Evolutionary conservation across 1,140 invertebrate species (phyloP).

Genomic region (Euwallacea similis): DNA sequence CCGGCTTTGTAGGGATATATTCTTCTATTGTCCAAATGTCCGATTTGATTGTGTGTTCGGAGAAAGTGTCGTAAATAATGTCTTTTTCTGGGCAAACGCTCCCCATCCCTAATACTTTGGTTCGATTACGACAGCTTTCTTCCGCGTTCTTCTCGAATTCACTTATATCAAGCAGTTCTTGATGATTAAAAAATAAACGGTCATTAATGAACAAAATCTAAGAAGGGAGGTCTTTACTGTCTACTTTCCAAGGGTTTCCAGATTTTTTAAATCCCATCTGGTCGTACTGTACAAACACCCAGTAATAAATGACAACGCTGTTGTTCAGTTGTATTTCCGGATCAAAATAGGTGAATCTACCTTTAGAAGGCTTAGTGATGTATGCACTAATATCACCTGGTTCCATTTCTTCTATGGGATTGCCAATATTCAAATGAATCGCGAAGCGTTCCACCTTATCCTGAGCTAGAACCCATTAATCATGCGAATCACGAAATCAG

Average conservation of each 20-base stretch:
- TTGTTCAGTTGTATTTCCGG: constrained; percentile 39
- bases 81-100: constrained; percentile 7
- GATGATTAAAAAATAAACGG: no score
- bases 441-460: constrained; percentile 46
- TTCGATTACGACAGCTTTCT: neutral
- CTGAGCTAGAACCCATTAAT: constrained; percentile 40
- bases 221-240: constrained; percentile 5
- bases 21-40: constrained; percentile 15
- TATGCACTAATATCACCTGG: constrained; percentile 45
- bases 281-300: constrained; percentile 49
- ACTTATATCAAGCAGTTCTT: no score
- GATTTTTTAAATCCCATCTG: constrained; percentile 46
- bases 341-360: constrained; percentile 46
- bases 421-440: constrained; percentile 49
- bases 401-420: constrained; percentile 40
- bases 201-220: neutral
- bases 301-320: constrained; percentile 48
- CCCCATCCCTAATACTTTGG: neutral
- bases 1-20: constrained; percentile 18
- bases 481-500: neutral
- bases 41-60: constrained; percentile 10
- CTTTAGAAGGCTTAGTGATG: constrained; percentile 32
- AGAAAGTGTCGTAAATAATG: constrained; percentile 22
- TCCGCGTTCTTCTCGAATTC: no score
- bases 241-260: constrained; percentile 43